Evolutionary conservation across 2,113 vertebrate genomes (phyloP), one percentile per base, ranked within the genome.

Genomic region (Propithecus coquereli): DNA sequence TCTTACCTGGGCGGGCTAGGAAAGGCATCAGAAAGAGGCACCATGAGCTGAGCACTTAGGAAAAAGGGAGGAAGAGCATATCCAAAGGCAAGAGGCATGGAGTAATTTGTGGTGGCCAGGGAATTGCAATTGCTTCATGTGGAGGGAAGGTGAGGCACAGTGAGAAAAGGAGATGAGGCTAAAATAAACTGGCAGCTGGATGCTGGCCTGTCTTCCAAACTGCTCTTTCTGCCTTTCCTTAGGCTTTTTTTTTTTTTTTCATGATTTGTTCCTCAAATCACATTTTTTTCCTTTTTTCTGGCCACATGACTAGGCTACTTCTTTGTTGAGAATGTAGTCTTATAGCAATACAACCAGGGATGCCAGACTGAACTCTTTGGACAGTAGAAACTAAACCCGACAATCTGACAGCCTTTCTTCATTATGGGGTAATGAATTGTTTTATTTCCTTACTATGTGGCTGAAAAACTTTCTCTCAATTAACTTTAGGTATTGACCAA

Each of bases 401-500:
- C 27, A 54, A 43, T 59, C 47, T 94, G 61, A 89, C 11, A 71
- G 34, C 52, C 43, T 90, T 89, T 81, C 81, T 93, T 94, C 37
- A 30, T 83, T 90, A 85, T 12, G 8, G 6, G 8, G 20, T 83
- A 74, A 85, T 76, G 32, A 93, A 18, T 34, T 88, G 22, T 77
- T 94, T 94, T 83, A 13, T 90, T 95, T 92, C n/a, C 79, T 96
- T 92, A 83, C 70, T 76, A 92, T 54, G 18, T 95, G 47, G 74
- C 89, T 85, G 65, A 97, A 91, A 85, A 94, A 23, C 89, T 23
- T 89, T 90, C 65, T 87, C 45, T n/a, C 54, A 90, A 96, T 96
- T 97, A 61, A 96, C 50, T 90, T 8, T 97, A 99, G 99, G 99
- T 99, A 90, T 99, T 99, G 95, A 99, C 99, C 85, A 99, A 99